Evolutionary conservation across 1,140 invertebrate species (phyloP).

Genomic region (Calephelis nemesis): DNA sequence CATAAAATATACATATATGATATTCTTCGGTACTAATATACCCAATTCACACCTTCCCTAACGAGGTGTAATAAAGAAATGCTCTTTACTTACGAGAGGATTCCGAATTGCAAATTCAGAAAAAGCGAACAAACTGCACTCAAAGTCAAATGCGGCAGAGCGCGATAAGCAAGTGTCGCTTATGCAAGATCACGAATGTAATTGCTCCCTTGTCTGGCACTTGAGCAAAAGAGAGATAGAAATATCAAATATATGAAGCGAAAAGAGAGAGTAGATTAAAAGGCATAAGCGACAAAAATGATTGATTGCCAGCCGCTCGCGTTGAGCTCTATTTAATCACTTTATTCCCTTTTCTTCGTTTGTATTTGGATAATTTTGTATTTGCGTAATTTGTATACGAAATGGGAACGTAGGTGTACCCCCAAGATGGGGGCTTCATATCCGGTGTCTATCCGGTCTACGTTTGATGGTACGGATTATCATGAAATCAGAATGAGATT

Average conservation of each 20-base stretch:
- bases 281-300: constrained; percentile 76
- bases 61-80: constrained; percentile 18
- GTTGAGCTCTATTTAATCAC: constrained; percentile 81
- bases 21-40: not conserved
- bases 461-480: constrained; percentile 46
- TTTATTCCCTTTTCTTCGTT: constrained; percentile 80
- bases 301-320: constrained; percentile 79
- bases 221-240: constrained; percentile 53
- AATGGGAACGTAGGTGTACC: constrained; percentile 61
- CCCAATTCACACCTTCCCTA: constrained; percentile 8
- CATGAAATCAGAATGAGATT: not conserved
- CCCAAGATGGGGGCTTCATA: constrained; percentile 54
- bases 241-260: constrained; percentile 34
- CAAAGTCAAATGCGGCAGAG: constrained; percentile 72
- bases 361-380: constrained; percentile 77
- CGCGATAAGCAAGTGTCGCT: constrained; percentile 76
- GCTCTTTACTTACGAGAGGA: constrained; percentile 44
- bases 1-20: not conserved
- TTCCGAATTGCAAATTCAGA: constrained; percentile 76
- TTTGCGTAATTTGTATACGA: constrained; percentile 78
- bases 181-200: constrained; percentile 80
- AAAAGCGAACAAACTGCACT: constrained; percentile 69
- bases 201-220: constrained; percentile 79
- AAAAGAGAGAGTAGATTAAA: constrained; percentile 54
- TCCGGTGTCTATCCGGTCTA: constrained; percentile 58